Percentiles rank a stretch among this genome's conserved stretches.
Evolutionary conservation across 2,888 invertebrate species (phyloP).

Genomic region (Gisinianus flammeolus): DNA sequence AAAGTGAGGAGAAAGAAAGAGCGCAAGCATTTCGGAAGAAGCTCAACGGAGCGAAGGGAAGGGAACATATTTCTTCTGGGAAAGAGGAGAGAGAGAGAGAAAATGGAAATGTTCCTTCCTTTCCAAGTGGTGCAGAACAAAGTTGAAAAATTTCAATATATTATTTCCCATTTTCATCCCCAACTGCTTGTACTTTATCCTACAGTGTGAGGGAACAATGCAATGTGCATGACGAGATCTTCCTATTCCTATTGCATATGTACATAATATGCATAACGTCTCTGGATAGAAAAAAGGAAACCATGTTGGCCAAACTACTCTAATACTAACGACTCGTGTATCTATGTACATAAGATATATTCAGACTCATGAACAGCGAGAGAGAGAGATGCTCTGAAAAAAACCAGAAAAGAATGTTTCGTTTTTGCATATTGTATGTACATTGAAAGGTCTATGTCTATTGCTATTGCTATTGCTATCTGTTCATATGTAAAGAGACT

Average conservation of each 20-base stretch:
- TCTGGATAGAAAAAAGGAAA: not conserved
- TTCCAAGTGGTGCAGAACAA: constrained; percentile 42
- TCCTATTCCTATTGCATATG: not conserved
- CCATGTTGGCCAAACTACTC: not conserved
- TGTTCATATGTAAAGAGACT: not conserved
- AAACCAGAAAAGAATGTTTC: no score
- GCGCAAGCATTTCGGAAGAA: constrained; percentile 16
- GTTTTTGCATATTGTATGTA: no score
- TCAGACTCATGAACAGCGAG: no score
- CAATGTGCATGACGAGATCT: not conserved
- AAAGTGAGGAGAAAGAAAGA: constrained; percentile 26
- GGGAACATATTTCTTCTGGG: constrained; percentile 37
- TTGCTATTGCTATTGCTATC: no score
- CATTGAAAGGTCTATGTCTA: no score
- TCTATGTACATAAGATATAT: no score
- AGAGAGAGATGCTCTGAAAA: no score
- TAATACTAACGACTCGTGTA: no score
- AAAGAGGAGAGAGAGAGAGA: constrained; percentile 9
- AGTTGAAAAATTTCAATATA: constrained; percentile 47
- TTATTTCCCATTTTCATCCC: constrained; percentile 46
- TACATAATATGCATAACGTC: not conserved
- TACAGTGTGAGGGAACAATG: no score
- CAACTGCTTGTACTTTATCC: not conserved
- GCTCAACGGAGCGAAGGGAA: constrained; percentile 33
- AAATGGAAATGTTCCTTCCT: constrained; percentile 42